Evolutionary conservation across 2,113 vertebrate species (phyloP).

Genomic region (Chaetodon auriga): DNA sequence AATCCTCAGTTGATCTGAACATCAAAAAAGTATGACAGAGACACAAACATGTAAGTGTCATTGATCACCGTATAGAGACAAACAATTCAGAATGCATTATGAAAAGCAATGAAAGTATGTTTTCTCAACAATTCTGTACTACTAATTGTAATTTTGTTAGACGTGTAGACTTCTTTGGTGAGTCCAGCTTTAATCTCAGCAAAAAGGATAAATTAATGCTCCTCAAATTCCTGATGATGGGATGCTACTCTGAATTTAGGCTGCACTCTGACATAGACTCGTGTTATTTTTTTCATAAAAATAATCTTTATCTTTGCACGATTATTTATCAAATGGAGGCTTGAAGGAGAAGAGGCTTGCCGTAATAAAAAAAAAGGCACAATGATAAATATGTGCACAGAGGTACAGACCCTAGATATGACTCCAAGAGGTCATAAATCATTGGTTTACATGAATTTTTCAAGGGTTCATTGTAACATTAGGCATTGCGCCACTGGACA

Average conservation of each 20-base stretch:
- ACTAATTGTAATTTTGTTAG: neutral
- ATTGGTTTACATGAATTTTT: slow-evolving; percentile 36
- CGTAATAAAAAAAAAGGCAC: neutral
- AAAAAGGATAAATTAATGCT: slow-evolving; percentile 13
- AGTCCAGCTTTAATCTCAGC: neutral
- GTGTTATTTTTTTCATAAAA: slow-evolving; percentile 15
- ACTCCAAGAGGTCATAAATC: slow-evolving; percentile 33
- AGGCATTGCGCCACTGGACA: slow-evolving; percentile 3
- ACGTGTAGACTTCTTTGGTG: neutral
- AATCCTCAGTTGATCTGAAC: neutral
- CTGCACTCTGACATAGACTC: neutral
- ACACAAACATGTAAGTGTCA: neutral
- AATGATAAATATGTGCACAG: slow-evolving; percentile 24
- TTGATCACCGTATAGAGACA: neutral
- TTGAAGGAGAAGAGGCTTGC: slow-evolving; percentile 5
- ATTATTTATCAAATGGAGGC: neutral
- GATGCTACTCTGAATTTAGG: neutral
- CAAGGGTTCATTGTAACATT: neutral
- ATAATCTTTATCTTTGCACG: neutral
- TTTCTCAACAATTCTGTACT: neutral
- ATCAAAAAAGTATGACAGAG: neutral
- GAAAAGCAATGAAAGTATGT: neutral
- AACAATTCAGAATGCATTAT: neutral
- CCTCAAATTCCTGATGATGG: neutral
- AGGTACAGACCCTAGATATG: slow-evolving; percentile 1